Evolutionary conservation across 2,888 invertebrate genomes (phyloP), one percentile per base, ranked within the genome.

Genomic region (Lottia gigantea): DNA sequence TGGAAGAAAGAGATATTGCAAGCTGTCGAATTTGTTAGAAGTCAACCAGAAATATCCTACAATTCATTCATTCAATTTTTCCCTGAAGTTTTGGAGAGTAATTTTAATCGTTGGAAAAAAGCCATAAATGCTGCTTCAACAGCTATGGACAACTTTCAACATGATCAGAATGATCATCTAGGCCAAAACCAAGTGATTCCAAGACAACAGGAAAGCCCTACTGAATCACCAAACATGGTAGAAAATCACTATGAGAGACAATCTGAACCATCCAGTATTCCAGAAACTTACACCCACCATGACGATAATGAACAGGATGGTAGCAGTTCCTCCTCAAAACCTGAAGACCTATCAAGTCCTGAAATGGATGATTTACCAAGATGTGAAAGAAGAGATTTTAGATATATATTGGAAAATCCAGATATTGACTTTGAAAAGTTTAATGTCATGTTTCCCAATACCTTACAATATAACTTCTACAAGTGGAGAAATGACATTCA

Each of bases 11-110:
- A 76, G 67, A 72, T 76, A 47, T 71, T 71, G 47, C 72, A 74
- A 31, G 73, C 73, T 6, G 71, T 78, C 14, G 66, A 72, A 47
- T n/a, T 72, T 31, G 31, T 78, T 31, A 72, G 73, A 15, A 67
- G 70, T 12, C 69, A 75, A n/a, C 72, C 72, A 14, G 55, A 66
- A 46, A 70, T 75, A 64, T 65, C 67, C 15, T 70, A 69, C 47
- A 66, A 47, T 12, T 73, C 73, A 31, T 76, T 78, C 64, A 69
- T 70, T 25, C 61, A 68, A 45, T 62, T 71, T 23, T 74, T 73
- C 61, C 74, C 76, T 40, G 76, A 78, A 31, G 70, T 78, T 40
- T 70, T 74, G 15, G 76, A 76, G 66, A 72, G 74, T 19, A 67
- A 75, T 61, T 74, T 78, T 70, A 64, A 65, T 12, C 46, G 55